Evolutionary conservation across 2,797 vertebrate genomes (phyloP), one percentile per base, ranked within the genome.

Genomic region (Pteropus rufus): DNA sequence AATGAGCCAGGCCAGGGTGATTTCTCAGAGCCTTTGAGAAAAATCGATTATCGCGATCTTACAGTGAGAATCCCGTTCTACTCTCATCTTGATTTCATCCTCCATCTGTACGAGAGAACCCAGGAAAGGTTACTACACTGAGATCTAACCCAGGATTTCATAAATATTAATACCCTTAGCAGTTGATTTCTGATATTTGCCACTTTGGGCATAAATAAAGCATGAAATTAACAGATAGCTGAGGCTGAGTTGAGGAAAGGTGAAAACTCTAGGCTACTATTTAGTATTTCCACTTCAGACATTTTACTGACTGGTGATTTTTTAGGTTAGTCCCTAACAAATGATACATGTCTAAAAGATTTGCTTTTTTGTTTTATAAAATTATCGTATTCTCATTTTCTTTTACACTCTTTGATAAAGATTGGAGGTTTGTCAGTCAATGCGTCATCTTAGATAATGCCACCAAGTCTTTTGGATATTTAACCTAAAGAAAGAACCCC

Each of bases 281-380:
- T 88, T 72, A 76, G 49, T 73, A 95, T 77, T 85, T 72, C 36
- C n/a, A 89, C 72, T 95, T 95, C 49, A 41, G 10, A 69, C 77
- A 91, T 52, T 86, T 36, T 56, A 82, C 62, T 49, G 31, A 52
- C 19, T 44, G 65, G 36, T 41, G 1, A 31, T 76, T 84, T 39
- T 82, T 76, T 69, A 60, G 36, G 1, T 31, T 62, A 49, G 29
- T 44, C n/a, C 7, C 10, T 46, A 58, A 87, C 82, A 58, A 52
- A 21, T 24, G 62, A 29, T 52, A 26, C 46, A 70, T 92, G 21
- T 65, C 46, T 65, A 58, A 90, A 87, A 76, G 41, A 54, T 11
- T 80, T 93, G 3, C 39, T 64, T 79, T 89, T 92, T 52, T 46
- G 67, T 60, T 72, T 31, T 31, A 91, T n/a, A 70, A 90, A 41